Percentiles rank a stretch among this genome's conserved stretches.
These are phyloP conservation scores for Lasioglossum morio DNA, from an alignment of 2,888 invertebrate genomes.

Conservation along the genomic window DNA sequence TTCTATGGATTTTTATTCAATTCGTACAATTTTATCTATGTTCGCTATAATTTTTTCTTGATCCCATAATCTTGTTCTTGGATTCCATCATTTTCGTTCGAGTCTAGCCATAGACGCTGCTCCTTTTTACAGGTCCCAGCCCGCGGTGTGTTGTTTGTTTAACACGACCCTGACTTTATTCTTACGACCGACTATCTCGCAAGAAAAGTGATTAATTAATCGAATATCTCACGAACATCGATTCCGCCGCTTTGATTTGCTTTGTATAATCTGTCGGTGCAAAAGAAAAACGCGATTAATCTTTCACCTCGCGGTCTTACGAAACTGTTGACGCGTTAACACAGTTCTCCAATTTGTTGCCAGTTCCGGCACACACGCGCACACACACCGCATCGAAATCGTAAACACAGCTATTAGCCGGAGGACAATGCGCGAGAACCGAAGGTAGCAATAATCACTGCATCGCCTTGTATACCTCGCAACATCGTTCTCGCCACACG, in stretches of 20 bases:
- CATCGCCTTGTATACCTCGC: slow-evolving; percentile 2
- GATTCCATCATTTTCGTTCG: neutral
- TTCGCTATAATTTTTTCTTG: neutral
- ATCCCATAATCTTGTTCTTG: too few species aligned
- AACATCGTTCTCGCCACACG: neutral
- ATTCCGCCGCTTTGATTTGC: neutral
- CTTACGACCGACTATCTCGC: neutral
- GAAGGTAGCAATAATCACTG: slow-evolving; percentile 6
- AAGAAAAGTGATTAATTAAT: slow-evolving; percentile 3
- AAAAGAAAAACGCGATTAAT: neutral
- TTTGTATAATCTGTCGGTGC: neutral
- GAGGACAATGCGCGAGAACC: neutral
- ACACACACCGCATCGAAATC: neutral
- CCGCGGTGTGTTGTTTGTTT: neutral
- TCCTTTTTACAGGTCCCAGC: neutral
- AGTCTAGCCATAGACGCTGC: neutral
- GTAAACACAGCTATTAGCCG: slow-evolving; percentile 6
- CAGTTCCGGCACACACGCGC: neutral
- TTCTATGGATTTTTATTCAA: too few species aligned
- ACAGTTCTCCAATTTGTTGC: neutral
- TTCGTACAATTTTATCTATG: neutral
- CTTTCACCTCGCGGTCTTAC: neutral
- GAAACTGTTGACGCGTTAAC: neutral
- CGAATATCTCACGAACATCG: neutral
- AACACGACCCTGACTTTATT: neutral